Conservation (phyloP, 2,888 invertebrate genomes). For the Argyresthia albistria region DNA sequence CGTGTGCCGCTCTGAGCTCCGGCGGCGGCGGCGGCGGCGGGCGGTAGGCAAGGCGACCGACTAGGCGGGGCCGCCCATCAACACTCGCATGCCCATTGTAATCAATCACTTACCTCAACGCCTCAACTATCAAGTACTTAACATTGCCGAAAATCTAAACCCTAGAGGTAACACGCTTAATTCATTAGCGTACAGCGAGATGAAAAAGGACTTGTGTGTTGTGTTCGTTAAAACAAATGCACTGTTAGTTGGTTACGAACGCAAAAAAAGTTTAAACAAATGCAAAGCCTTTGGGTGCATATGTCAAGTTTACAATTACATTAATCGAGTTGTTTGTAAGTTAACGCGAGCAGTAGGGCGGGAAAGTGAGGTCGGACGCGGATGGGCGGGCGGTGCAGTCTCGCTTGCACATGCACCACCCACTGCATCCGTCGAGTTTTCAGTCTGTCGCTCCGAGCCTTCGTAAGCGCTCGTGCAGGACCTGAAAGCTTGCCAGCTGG, state of each 20-base stretch:
- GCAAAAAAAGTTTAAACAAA: too few relatives aligned
- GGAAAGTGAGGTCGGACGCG: slow-evolving; percentile 66
- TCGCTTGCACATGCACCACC: slow-evolving; percentile 71
- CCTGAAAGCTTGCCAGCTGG: slow-evolving; percentile 22
- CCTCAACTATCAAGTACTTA: too few relatives aligned
- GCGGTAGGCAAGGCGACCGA: slow-evolving; percentile 10
- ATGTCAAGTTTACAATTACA: neutral
- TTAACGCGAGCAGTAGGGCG: slow-evolving; percentile 43
- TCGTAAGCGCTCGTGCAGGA: slow-evolving; percentile 40
- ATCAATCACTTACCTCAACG: too few relatives aligned
- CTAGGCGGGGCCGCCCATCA: slow-evolving; percentile 12
- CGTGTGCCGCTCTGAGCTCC: neutral
- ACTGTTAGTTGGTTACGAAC: too few relatives aligned
- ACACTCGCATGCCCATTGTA: too few relatives aligned
- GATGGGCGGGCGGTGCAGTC: slow-evolving; percentile 65
- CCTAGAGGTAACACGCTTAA: slow-evolving; percentile 1
- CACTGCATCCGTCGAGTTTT: slow-evolving; percentile 42
- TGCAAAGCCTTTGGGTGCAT: neutral
- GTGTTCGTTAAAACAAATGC: too few relatives aligned
- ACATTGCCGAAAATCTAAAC: too few relatives aligned
- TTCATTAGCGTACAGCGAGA: neutral
- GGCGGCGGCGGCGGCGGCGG: neutral
- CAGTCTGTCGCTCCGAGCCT: slow-evolving; percentile 48
- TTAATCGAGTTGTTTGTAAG: neutral
- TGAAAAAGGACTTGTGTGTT: too few relatives aligned